Conservation (phyloP, 2,888 invertebrate genomes). For the Octodonta nipae region DNA sequence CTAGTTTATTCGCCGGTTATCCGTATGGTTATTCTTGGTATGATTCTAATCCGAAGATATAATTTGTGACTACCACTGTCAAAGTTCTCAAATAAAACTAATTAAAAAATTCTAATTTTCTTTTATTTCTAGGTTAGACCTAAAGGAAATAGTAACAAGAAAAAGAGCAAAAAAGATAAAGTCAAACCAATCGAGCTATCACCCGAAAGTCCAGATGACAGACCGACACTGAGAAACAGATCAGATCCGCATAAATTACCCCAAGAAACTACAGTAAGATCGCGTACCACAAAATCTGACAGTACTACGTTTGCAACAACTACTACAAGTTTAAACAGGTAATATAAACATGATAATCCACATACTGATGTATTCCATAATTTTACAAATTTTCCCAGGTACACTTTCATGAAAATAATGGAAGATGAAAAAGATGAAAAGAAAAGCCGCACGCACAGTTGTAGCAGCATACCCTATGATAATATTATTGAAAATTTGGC, state of each 20-base stretch:
- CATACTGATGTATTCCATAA: no score
- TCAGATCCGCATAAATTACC: conserved; percentile 15
- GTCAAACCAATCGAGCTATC: conserved; percentile 12
- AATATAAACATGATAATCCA: no score
- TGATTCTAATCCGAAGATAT: neutral
- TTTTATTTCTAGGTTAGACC: conserved; percentile 10
- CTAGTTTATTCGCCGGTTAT: conserved; percentile 1
- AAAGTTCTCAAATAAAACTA: neutral
- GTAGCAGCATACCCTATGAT: conserved; percentile 34
- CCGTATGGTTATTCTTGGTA: no score
- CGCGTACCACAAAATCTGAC: conserved; percentile 25
- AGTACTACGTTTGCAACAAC: conserved; percentile 28
- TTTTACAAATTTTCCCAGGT: conserved; percentile 14
- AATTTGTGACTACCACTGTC: neutral
- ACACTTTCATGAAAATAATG: conserved; percentile 30
- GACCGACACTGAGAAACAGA: conserved; percentile 7
- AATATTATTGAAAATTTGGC: conserved; percentile 35
- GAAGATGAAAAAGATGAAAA: conserved; percentile 20
- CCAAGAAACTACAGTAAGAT: conserved; percentile 19
- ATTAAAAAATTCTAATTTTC: neutral
- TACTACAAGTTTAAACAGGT: conserved; percentile 28
- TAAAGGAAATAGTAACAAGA: conserved; percentile 21
- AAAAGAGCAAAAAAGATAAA: conserved; percentile 22
- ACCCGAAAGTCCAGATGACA: conserved; percentile 8
- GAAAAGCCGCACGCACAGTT: conserved; percentile 33